Evolutionary conservation across 2,888 invertebrate genomes (phyloP).

Genomic region (Drosophila sordidapex): DNA sequence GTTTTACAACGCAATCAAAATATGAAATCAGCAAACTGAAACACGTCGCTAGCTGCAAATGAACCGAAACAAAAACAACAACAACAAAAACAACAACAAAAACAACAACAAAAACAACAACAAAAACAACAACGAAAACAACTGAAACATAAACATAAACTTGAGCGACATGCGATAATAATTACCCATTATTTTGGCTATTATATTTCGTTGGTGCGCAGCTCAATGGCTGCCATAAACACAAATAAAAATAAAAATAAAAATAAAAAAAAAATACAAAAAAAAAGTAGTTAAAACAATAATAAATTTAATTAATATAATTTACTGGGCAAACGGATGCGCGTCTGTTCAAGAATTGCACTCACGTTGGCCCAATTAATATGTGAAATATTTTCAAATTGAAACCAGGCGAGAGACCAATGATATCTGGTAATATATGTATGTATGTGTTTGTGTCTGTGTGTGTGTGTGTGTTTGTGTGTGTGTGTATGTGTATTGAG

Average conservation of each 20-base stretch:
- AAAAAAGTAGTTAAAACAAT: slow-evolving; percentile 25
- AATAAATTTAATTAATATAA: slow-evolving; percentile 53
- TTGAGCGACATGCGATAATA: slow-evolving; percentile 51
- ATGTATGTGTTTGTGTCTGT: too few species aligned
- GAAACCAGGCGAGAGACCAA: slow-evolving; percentile 10
- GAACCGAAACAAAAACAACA: slow-evolving; percentile 17
- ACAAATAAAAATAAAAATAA: not conserved
- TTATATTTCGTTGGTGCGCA: slow-evolving; percentile 35
- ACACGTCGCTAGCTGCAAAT: slow-evolving; percentile 46
- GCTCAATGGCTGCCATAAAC: not conserved
- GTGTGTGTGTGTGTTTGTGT: not conserved
- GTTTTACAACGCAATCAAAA: slow-evolving; percentile 49
- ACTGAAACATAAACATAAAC: slow-evolving; percentile 3
- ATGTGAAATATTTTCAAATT: slow-evolving; percentile 35
- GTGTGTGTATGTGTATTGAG: not conserved
- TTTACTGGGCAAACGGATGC: slow-evolving; percentile 31
- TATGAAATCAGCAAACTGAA: slow-evolving; percentile 29
- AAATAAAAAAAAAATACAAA: not conserved
- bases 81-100: too few species aligned
- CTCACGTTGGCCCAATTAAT: slow-evolving; percentile 55
- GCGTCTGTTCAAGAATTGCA: slow-evolving; percentile 38
- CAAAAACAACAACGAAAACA: not conserved
- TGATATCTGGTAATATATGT: not conserved
- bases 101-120: too few species aligned
- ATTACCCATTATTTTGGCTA: slow-evolving; percentile 50